These are phyloP conservation scores for Leptopilina clavipes DNA, from an alignment of 1,140 invertebrate genomes.

Conservation along the genomic window DNA sequence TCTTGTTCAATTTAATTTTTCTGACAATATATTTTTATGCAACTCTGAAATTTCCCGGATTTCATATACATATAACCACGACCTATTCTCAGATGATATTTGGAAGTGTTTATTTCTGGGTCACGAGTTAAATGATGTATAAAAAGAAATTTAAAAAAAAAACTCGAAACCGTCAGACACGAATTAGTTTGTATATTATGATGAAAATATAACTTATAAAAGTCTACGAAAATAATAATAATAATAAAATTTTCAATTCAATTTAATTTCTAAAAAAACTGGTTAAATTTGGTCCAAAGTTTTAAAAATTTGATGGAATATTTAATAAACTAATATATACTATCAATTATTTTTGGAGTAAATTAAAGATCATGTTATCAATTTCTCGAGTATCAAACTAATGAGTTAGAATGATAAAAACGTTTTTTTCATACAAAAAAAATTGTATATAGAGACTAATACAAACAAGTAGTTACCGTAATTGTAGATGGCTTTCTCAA, in stretches of 20 bases:
- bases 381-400: too few relatives aligned
- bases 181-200: neutral
- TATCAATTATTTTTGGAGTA: too few relatives aligned
- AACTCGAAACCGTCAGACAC: neutral
- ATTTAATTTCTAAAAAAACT: too few relatives aligned
- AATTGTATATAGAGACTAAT: neutral
- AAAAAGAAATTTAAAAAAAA: neutral
- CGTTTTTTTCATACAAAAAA: too few relatives aligned
- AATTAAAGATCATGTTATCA: too few relatives aligned
- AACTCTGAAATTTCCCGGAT: neutral
- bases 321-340: too few relatives aligned
- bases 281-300: too few relatives aligned
- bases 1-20: neutral
- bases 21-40: neutral
- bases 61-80: neutral
- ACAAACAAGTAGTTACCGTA: constrained; percentile 15
- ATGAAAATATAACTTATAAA: too few relatives aligned
- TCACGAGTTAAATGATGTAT: neutral
- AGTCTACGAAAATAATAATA: too few relatives aligned
- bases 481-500: neutral
- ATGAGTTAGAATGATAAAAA: too few relatives aligned
- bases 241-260: too few relatives aligned
- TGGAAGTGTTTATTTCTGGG: constrained; percentile 15
- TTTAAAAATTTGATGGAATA: too few relatives aligned
- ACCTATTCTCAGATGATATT: neutral